Evolutionary conservation across 2,113 vertebrate genomes (phyloP), one percentile per base, ranked within the genome.

Genomic region (Thinocorus orbignyianus): DNA sequence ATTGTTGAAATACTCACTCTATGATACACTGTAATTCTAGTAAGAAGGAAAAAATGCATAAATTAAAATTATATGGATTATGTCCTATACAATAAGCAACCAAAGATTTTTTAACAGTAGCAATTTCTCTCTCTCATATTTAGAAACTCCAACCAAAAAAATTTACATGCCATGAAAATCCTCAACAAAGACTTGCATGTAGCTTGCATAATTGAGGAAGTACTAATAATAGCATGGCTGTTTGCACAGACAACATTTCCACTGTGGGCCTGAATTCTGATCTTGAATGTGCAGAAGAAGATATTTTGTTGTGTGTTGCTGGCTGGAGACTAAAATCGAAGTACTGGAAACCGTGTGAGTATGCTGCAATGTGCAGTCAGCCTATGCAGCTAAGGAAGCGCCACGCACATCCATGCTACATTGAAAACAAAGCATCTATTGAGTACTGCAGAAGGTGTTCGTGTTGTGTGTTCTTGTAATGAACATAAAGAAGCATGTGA

Each of bases 81-180:
- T 81, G 66, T 25, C 69, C 91, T 93, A 89, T 76, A 49, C 46
- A 88, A 57, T 39, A 87, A 90, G 44, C 69, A 71, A 81, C 51
- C 65, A 35, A 76, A 76, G 26, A 64, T 42, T 92, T 85, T 85
- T 88, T 60, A 51, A 41, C 52, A 72, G 69, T 28, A 96, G 85
- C 79, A 87, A 66, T 92, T 91, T 85, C 2, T 2, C 39, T 41
- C 41, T 74, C 44, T 61, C 76, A n/a, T 62, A 90, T 92, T 97
- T 96, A 89, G 91, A 89, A 71, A 78, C 81, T 69, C 94, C 39
- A 81, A 95, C 81, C 68, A 93, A 95, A 91, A 90, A 84, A 85
- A 93, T 88, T 69, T 92, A 97, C 96, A 97, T 85, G 94, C 64
- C 96, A 96, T 92, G 95, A 95, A 98, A 97, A 98, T 88, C 91